Evolutionary conservation across 2,888 invertebrate species (phyloP).

Genomic region (Bhutanitis thaidina): DNA sequence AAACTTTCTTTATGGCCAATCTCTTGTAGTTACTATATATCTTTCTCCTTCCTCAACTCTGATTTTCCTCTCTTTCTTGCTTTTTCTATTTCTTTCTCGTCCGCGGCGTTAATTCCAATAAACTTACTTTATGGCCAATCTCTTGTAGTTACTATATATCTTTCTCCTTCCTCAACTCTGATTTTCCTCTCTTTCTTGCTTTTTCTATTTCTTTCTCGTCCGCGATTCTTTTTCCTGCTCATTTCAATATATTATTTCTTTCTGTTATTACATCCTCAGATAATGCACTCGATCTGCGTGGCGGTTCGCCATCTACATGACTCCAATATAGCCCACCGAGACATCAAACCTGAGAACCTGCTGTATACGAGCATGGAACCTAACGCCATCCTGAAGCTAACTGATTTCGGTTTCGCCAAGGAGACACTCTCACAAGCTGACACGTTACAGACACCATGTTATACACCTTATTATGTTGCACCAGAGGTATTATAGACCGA

Average conservation of each 20-base stretch:
- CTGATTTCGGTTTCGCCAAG: slow-evolving; percentile 99
- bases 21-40: too few relatives aligned
- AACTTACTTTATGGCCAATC: too few relatives aligned
- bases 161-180: too few relatives aligned
- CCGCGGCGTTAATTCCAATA: too few relatives aligned
- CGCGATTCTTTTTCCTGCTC: background rate
- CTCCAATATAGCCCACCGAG: slow-evolving; percentile 97
- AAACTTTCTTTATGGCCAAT: too few relatives aligned
- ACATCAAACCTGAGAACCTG: slow-evolving; percentile 98
- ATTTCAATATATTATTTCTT: slow-evolving; percentile 8
- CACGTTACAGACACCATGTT: slow-evolving; percentile 97
- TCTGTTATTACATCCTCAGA: slow-evolving; percentile 68
- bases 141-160: too few relatives aligned
- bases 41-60: too few relatives aligned
- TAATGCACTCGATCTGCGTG: slow-evolving; percentile 97
- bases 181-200: too few relatives aligned
- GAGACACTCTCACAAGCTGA: slow-evolving; percentile 90
- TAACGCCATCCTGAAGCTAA: slow-evolving; percentile 93
- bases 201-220: too few relatives aligned
- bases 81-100: too few relatives aligned
- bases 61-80: too few relatives aligned
- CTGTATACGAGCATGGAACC: slow-evolving; percentile 89
- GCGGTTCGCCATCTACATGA: slow-evolving; percentile 97
- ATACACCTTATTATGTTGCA: slow-evolving; percentile 98
- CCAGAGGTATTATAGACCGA: slow-evolving; percentile 55